phyloP scores from a whole-genome alignment of 2,888 invertebrate species.

The Drosophila peninsularis region DNA sequence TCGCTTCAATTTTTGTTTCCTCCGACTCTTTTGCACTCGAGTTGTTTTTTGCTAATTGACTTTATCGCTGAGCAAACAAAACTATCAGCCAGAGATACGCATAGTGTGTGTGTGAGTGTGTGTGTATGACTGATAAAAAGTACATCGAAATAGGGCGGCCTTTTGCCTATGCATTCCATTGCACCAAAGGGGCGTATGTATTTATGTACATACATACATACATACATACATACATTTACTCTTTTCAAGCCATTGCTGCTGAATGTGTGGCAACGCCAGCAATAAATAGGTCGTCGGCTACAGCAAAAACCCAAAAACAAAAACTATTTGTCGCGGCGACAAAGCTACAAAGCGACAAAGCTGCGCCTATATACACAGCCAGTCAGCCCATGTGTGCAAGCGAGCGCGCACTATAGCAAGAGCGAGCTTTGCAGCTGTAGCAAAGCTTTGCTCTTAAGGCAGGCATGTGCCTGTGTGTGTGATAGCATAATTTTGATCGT shows the following conservation, averaged over 20 bases:
- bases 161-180: slow-evolving; percentile 34
- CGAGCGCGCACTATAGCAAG: not conserved
- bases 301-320: slow-evolving; percentile 22
- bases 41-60: slow-evolving; percentile 73
- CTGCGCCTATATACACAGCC: slow-evolving; percentile 6
- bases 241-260: slow-evolving; percentile 1
- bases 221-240: not conserved
- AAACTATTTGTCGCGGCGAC: slow-evolving; percentile 55
- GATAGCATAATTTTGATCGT: slow-evolving; percentile 39
- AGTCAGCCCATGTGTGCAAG: slow-evolving; percentile 27
- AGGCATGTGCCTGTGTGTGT: slow-evolving; percentile 12
- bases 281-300: slow-evolving; percentile 71
- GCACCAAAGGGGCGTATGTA: slow-evolving; percentile 31
- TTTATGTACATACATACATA: not conserved
- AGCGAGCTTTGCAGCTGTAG: slow-evolving; percentile 37
- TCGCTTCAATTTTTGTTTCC: slow-evolving; percentile 10
- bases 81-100: slow-evolving; percentile 63
- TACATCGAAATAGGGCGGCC: not conserved
- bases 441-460: slow-evolving; percentile 49
- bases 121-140: slow-evolving; percentile 5
- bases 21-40: slow-evolving; percentile 50
- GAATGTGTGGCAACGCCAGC: slow-evolving; percentile 48
- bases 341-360: slow-evolving; percentile 46
- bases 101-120: not conserved
- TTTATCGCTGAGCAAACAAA: slow-evolving; percentile 75